Evolutionary conservation across 2,888 invertebrate species (phyloP).

Genomic region (Drepana falcataria): DNA sequence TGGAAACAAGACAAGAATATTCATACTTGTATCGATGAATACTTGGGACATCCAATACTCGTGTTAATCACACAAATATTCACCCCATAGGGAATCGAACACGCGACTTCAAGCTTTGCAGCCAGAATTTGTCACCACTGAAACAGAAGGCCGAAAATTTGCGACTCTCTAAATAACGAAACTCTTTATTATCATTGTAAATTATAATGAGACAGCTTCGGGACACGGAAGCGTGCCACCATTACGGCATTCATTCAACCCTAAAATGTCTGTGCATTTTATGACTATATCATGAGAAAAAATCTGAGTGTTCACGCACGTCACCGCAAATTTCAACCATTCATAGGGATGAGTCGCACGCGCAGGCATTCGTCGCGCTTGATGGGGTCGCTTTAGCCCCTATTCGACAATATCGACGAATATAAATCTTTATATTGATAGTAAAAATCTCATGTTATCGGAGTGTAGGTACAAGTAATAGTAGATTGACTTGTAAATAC

Average conservation of each 20-base stretch:
- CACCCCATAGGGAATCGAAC: no score
- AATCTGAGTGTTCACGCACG: slow-evolving; percentile 46
- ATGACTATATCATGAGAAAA: slow-evolving; percentile 36
- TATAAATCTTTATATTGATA: neutral
- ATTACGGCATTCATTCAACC: slow-evolving; percentile 41
- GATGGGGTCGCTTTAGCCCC: slow-evolving; percentile 29
- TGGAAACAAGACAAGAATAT: no score
- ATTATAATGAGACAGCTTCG: neutral
- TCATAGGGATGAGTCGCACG: slow-evolving; percentile 33
- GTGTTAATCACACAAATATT: no score
- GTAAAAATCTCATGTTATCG: no score
- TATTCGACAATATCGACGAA: neutral
- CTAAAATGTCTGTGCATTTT: slow-evolving; percentile 26
- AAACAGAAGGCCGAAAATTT: no score
- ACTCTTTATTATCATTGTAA: neutral
- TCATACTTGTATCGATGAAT: no score
- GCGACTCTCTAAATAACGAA: neutral
- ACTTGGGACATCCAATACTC: no score
- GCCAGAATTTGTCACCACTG: no score
- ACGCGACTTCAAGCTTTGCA: no score
- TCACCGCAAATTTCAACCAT: slow-evolving; percentile 51
- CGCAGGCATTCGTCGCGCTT: slow-evolving; percentile 46
- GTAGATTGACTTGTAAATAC: no score
- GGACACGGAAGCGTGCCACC: slow-evolving; percentile 8
- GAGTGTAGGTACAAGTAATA: no score